Evolutionary conservation across 2,113 vertebrate species (phyloP).

Genomic region (Maccullochella peelii): DNA sequence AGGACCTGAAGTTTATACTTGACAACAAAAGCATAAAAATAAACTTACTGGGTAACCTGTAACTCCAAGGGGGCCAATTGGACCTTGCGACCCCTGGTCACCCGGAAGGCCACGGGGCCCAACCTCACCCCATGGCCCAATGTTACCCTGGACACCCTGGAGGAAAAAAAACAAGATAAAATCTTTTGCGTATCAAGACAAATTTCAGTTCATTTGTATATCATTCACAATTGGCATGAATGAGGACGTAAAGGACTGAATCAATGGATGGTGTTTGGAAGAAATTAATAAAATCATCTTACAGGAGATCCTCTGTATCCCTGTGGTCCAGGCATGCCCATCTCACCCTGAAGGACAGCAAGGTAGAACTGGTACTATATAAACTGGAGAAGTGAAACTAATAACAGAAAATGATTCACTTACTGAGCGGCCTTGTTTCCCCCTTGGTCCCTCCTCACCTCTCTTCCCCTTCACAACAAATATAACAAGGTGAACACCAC

Average conservation of each 20-base stretch:
- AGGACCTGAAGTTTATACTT: neutral
- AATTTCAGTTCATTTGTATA: neutral
- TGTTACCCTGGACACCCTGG: slow-evolving; percentile 82
- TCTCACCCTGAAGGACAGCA: slow-evolving; percentile 71
- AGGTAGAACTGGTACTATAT: neutral
- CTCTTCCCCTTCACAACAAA: slow-evolving; percentile 76
- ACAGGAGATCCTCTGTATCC: slow-evolving; percentile 80
- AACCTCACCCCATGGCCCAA: slow-evolving; percentile 79
- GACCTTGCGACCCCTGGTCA: slow-evolving; percentile 72
- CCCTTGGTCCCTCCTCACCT: slow-evolving; percentile 75
- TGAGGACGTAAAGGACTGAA: neutral
- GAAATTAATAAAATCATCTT: slow-evolving; percentile 58
- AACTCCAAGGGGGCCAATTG: slow-evolving; percentile 71
- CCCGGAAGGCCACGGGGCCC: slow-evolving; percentile 77
- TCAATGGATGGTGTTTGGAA: neutral
- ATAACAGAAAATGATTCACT: slow-evolving; percentile 44
- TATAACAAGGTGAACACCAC: neutral
- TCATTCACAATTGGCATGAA: neutral
- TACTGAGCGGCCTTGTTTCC: slow-evolving; percentile 75
- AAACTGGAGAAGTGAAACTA: neutral
- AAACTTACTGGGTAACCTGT: slow-evolving; percentile 80
- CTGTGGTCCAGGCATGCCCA: slow-evolving; percentile 72
- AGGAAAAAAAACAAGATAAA: slow-evolving; percentile 20
- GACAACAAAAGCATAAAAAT: neutral
- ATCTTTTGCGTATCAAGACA: neutral